phyloP scores from a whole-genome alignment of 2,888 invertebrate species.

The Drosophila nr. fundita region DNA sequence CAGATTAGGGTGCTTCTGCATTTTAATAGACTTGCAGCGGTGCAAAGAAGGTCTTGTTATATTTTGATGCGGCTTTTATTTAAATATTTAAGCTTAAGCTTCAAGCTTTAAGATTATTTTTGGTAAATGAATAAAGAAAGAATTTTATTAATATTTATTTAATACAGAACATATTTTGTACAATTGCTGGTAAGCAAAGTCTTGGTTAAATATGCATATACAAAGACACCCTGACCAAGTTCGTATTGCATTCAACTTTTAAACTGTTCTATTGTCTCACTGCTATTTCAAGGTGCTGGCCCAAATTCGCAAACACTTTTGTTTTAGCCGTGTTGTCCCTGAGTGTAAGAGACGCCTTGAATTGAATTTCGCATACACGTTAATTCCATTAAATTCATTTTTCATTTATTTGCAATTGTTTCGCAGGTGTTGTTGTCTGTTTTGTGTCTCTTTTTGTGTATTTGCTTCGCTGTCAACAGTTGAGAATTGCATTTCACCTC shows the following conservation, averaged over 20 bases:
- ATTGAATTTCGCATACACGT: constrained; percentile 53
- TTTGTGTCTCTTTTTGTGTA: constrained; percentile 20
- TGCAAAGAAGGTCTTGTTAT: neutral
- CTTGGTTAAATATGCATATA: neutral
- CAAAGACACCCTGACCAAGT: constrained; percentile 39
- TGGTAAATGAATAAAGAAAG: neutral
- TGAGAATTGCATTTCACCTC: constrained; percentile 23
- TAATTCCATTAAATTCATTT: constrained; percentile 76
- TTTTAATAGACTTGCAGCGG: constrained; percentile 39
- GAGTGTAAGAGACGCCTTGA: constrained; percentile 58
- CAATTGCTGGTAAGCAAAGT: too few relatives aligned
- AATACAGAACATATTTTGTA: neutral
- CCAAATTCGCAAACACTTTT: constrained; percentile 41
- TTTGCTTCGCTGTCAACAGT: constrained; percentile 35
- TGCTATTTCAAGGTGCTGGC: constrained; percentile 54
- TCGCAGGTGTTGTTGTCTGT: constrained; percentile 8
- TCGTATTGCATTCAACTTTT: constrained; percentile 22
- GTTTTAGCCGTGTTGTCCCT: constrained; percentile 35
- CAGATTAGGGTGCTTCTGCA: constrained; percentile 20
- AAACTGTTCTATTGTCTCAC: constrained; percentile 10
- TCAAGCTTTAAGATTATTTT: neutral
- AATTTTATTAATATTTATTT: neutral
- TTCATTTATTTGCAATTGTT: constrained; percentile 55
- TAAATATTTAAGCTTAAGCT: neutral
- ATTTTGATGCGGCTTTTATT: neutral